Base-by-base conservation (phyloP, 1,140 invertebrate genomes). In the Campoletis sonorensis region DNA sequence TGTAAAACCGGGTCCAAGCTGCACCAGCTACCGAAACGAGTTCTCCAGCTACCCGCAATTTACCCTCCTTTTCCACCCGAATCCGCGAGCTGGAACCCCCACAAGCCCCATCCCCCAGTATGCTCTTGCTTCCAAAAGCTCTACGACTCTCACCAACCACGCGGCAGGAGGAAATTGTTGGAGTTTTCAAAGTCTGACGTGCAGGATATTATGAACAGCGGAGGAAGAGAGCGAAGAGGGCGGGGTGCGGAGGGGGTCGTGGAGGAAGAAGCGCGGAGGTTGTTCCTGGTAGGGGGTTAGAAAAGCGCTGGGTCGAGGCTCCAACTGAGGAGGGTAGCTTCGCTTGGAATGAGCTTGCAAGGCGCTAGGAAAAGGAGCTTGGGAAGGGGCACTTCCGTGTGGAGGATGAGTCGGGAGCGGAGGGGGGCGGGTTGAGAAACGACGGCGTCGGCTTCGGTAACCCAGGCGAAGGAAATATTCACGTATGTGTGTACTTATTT, bases 111-210 rank as follows among this genome's bases (percentile, higher is more conserved):
- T 67, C 86, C 85, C 84, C 80, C 85, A 83, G 79, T 81, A 78
- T 83, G 79, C 83, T 83, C 81, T 80, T 73, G 81, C 77, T 83
- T 67, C 81, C 82, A 54, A 54, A 54, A 75, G 84, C 83, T 86
- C 84, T 84, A 87, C 82, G 86, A 87, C 89, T 91, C 89, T 90
- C 87, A 87, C 87, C 89, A 88, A 87, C 88, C 89, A 86, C 87
- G 89, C 89, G 86, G 89, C 87, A 90, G 88, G 89, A 91, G 91
- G 91, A 91, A 92, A 92, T 92, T 92, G 91, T 92, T 92, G 89
- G 91, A 92, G 91, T 92, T 91, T 92, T 92, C 91, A 91, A 92
- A 92, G 91, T 91, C 91, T 92, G 91, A 92, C 91, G 90, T 91
- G 89, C 91, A 92, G 91, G 91, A 92, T 92, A 92, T 92, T 92